These are phyloP conservation scores for Thinocorus orbignyianus DNA, from an alignment of 2,113 vertebrate species.

Conservation along the genomic window DNA sequence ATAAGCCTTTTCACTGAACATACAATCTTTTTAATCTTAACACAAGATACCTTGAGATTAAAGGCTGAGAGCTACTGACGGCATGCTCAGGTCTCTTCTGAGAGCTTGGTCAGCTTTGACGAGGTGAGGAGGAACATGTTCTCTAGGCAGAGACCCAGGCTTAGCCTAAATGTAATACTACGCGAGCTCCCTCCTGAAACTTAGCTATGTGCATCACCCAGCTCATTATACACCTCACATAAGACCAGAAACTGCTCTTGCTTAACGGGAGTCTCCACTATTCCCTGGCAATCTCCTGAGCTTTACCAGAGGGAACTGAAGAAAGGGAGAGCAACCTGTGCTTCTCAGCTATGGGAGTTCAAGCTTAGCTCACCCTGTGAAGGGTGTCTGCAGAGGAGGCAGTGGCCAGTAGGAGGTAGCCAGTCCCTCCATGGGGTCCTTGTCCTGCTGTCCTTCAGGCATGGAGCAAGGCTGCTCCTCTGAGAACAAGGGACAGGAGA, in stretches of 20 bases:
- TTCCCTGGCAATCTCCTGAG: neutral
- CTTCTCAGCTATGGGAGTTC: rapidly evolving
- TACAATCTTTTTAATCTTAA: constrained; percentile 7
- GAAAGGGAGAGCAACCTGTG: neutral
- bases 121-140: neutral
- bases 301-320: neutral
- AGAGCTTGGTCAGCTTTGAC: neutral
- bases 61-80: neutral
- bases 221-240: neutral
- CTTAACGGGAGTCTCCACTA: neutral
- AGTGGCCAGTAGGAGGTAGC: neutral
- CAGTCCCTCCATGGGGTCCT: neutral
- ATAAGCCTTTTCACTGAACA: constrained; percentile 16
- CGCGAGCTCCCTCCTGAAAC: neutral
- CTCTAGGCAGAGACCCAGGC: neutral
- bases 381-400: neutral
- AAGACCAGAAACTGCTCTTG: neutral
- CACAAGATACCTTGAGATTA: neutral
- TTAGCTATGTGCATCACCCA: neutral
- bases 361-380: neutral
- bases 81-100: neutral
- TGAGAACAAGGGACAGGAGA: neutral
- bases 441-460: neutral
- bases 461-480: neutral
- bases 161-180: neutral